Evolutionary conservation across 1,140 invertebrate genomes (phyloP).

Genomic region (Nilaparvata lugens): DNA sequence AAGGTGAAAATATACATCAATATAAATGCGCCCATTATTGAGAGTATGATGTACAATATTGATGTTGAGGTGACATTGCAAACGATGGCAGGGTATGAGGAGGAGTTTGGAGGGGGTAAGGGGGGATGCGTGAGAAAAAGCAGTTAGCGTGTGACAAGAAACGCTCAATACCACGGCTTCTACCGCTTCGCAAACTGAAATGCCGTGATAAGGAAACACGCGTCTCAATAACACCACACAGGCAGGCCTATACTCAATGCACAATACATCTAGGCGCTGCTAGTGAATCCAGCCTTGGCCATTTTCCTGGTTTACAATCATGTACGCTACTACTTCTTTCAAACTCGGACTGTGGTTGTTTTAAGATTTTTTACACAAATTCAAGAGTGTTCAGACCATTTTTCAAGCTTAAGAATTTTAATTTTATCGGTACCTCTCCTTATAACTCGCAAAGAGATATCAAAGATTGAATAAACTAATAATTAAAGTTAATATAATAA

Average conservation of each 20-base stretch:
- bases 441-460: no score
- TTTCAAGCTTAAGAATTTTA: no score
- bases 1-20: background rate
- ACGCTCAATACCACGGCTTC: background rate
- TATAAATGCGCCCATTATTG: background rate
- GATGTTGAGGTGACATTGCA: background rate
- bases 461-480: no score
- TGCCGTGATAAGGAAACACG: conserved; percentile 1
- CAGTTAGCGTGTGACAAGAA: background rate
- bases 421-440: no score
- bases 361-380: no score
- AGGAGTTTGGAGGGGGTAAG: background rate
- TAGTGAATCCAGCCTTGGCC: background rate
- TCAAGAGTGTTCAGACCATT: no score
- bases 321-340: no score
- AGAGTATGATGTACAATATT: background rate
- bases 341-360: no score
- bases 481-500: no score
- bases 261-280: background rate
- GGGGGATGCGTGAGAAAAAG: background rate
- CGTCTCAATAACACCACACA: background rate
- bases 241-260: background rate
- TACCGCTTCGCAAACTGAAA: background rate
- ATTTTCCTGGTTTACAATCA: no score
- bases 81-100: background rate